Evolutionary conservation across 2,797 vertebrate species (phyloP), one percentile per base, ranked within the genome.

Genomic region (Heliangelus exortis): DNA sequence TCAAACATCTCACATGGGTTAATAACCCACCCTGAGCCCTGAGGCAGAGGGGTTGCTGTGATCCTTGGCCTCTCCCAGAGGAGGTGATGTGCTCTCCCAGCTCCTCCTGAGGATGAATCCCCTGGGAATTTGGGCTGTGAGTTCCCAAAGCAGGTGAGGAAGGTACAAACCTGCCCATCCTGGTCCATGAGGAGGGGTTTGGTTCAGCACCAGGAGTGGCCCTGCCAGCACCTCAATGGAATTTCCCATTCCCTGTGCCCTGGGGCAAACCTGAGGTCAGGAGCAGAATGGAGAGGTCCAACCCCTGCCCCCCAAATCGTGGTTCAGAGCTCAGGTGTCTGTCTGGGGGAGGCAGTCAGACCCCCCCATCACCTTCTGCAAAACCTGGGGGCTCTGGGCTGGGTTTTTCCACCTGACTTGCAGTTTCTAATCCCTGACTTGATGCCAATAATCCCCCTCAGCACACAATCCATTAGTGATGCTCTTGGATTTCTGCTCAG

Each of bases 391-490:
- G 36, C 12, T 58, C 5, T 5, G 54, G 69, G 54, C 59, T 71
- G 11, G 1, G 68, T 20, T 89, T 95, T 74, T 9, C 28, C 71
- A 4, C 0, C 59, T 62, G 76, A 26, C 80, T 85, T 17, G 79
- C 31, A 5, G 19, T 92, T 91, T 50, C 76, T 61, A 61, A 63
- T 80, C 33, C 9, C 73, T 74, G 83, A 3, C 68, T 90, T 92
- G 77, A 96, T 95, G 78, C 80, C 7, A 85, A 88, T 43, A 63
- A 95, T 90, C 92, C 31, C 69, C 83, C 93, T 34, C 83, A 41
- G 39, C 92, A 83, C 76, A 4, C 85, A 82, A 85, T 9, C 68
- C 34, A 65, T 95, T 74, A 85, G 83, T 4, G 16, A 71, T 11
- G 85, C 93, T 83, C 50, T 65, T 1, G 50, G 73, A 8, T 74